Evolutionary conservation across 2,797 vertebrate genomes (phyloP).

Genomic region (Synaphobranchus kaupii): DNA sequence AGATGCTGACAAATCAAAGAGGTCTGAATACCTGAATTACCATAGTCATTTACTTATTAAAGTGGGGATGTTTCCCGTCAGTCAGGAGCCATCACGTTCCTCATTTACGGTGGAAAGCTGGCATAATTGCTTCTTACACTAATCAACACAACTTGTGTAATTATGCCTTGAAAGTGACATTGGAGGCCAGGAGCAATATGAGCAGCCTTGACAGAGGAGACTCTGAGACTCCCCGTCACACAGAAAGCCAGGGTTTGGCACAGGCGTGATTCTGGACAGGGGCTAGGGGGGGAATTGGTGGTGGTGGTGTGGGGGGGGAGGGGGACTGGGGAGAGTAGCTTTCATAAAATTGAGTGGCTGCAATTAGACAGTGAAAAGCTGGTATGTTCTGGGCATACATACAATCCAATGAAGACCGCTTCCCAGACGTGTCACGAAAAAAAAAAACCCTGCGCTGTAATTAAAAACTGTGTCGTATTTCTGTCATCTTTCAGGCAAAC

Average conservation of each 20-base stretch:
- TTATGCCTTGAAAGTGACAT: slow-evolving; percentile 86
- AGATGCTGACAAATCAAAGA: slow-evolving; percentile 81
- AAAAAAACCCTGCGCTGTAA: slow-evolving; percentile 65
- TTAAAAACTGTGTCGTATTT: slow-evolving; percentile 77
- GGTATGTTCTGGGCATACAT: slow-evolving; percentile 52
- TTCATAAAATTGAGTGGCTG: slow-evolving; percentile 43
- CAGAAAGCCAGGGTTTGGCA: slow-evolving; percentile 44
- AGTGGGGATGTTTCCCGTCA: slow-evolving; percentile 81
- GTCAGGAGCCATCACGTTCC: slow-evolving; percentile 79
- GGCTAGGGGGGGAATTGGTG: not conserved
- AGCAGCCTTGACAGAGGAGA: slow-evolving; percentile 74
- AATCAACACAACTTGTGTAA: slow-evolving; percentile 87
- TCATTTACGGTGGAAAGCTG: slow-evolving; percentile 79
- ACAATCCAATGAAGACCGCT: slow-evolving; percentile 60
- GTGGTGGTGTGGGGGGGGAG: not conserved
- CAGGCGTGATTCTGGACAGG: not conserved
- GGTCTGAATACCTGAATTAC: slow-evolving; percentile 80
- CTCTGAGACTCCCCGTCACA: slow-evolving; percentile 72
- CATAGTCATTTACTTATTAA: slow-evolving; percentile 86
- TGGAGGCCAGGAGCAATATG: slow-evolving; percentile 73
- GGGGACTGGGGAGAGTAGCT: not conserved
- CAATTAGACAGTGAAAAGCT: slow-evolving; percentile 75
- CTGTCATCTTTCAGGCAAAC: slow-evolving; percentile 73
- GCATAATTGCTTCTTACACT: slow-evolving; percentile 85
- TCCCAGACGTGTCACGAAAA: slow-evolving; percentile 56